Conservation (phyloP, 2,113 vertebrate genomes). For the Equus quagga region DNA sequence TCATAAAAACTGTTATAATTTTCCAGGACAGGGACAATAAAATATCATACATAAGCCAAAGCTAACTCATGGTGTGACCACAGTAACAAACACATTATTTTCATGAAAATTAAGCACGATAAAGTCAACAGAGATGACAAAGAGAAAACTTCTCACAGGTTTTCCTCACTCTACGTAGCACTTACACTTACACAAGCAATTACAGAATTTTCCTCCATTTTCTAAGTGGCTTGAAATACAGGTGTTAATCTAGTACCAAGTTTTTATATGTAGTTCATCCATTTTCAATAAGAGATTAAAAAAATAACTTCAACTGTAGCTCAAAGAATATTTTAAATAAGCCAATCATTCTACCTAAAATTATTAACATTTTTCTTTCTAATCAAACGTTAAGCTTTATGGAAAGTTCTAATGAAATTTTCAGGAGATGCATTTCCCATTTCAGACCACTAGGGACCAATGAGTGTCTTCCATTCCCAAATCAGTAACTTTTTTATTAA, state of each 20-base stretch:
- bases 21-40: constrained; percentile 83
- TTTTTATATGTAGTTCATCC: neutral
- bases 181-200: neutral
- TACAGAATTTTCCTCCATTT: neutral
- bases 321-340: constrained; percentile 24
- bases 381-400: neutral
- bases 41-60: constrained; percentile 76
- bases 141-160: neutral
- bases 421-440: constrained; percentile 61
- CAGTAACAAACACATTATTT: constrained; percentile 64
- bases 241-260: neutral
- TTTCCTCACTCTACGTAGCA: constrained; percentile 43
- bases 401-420: neutral
- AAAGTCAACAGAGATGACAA: constrained; percentile 59
- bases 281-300: neutral
- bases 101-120: constrained; percentile 58
- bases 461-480: neutral
- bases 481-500: neutral
- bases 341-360: neutral
- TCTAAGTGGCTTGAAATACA: constrained; percentile 10
- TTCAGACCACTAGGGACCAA: constrained; percentile 74
- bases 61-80: constrained; percentile 67
- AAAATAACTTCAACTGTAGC: constrained; percentile 26
- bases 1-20: constrained; percentile 80
- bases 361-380: constrained; percentile 24